Conservation (phyloP, 2,888 invertebrate species). For the Diarsia mendica region DNA sequence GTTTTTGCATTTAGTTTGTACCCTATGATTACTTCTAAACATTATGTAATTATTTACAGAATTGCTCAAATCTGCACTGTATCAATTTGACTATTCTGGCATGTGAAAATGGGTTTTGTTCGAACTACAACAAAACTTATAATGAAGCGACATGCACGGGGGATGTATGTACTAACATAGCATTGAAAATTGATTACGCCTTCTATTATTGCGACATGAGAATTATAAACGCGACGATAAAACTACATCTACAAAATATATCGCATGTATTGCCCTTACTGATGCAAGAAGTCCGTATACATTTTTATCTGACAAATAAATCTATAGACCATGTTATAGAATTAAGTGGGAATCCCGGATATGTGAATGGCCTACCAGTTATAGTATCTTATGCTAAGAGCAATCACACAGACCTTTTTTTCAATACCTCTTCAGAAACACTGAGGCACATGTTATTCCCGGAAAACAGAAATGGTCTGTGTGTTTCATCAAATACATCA, state of each 20-base stretch:
- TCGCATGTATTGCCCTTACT: constrained; percentile 71
- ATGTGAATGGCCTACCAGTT: constrained; percentile 92
- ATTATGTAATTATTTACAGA: constrained; percentile 75
- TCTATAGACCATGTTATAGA: constrained; percentile 73
- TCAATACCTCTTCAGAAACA: constrained; percentile 68
- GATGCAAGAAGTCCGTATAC: constrained; percentile 78
- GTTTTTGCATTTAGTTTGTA: neutral
- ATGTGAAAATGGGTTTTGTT: constrained; percentile 76
- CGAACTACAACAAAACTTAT: constrained; percentile 74
- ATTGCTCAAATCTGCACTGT: constrained; percentile 82
- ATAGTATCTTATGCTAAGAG: constrained; percentile 79
- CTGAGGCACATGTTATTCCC: constrained; percentile 75
- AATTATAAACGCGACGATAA: constrained; percentile 80
- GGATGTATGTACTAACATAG: constrained; percentile 78
- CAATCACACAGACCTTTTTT: constrained; percentile 80
- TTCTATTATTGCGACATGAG: constrained; percentile 80
- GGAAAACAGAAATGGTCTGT: constrained; percentile 83
- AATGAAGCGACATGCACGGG: constrained; percentile 81
- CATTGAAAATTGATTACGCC: constrained; percentile 78
- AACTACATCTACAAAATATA: constrained; percentile 75
- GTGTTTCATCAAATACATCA: constrained; percentile 77
- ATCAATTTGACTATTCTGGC: constrained; percentile 80
- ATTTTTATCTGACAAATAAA: constrained; percentile 78
- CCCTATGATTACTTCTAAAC: neutral
- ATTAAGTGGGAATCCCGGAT: constrained; percentile 95